A percentile compares a stretch with the other conserved stretches of the same genome.
phyloP scores from a whole-genome alignment of 2,888 invertebrate genomes.

The Blastobasis adustella region DNA sequence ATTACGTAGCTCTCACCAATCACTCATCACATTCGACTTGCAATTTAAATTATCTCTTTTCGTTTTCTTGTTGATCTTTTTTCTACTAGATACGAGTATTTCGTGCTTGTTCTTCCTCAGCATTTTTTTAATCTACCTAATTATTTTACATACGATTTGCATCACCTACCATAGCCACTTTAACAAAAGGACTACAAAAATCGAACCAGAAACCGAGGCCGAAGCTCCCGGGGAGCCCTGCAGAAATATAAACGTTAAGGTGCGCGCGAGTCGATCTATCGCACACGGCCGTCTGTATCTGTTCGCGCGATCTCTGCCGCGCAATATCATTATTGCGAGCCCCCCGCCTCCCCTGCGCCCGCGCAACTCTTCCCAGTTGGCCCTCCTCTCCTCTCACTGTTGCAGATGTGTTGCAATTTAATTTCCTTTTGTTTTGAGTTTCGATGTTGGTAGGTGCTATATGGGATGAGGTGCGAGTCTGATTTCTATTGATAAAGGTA shows the following conservation, averaged over 20 bases:
- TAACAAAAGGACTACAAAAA: too few species aligned
- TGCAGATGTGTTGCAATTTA: too few species aligned
- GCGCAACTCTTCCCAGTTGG: constrained; percentile 13
- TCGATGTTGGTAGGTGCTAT: not conserved
- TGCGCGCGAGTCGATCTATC: constrained; percentile 20
- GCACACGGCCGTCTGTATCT: constrained; percentile 28
- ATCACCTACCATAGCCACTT: too few species aligned
- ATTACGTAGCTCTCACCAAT: too few species aligned
- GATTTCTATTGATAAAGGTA: too few species aligned
- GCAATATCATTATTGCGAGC: constrained; percentile 59
- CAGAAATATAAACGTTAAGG: constrained; percentile 38
- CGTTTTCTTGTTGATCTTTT: too few species aligned
- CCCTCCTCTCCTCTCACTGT: not conserved
- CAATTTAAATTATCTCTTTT: too few species aligned
- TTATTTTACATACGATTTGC: too few species aligned
- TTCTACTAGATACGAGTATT: too few species aligned
- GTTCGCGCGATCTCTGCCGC: constrained; percentile 28
- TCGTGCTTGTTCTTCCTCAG: too few species aligned
- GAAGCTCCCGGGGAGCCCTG: constrained; percentile 8
- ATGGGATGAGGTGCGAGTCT: constrained; percentile 13
- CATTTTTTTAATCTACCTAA: too few species aligned
- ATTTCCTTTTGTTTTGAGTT: not conserved
- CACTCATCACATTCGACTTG: too few species aligned
- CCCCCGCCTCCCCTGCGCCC: constrained; percentile 16
- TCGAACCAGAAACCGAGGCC: constrained; percentile 3